phyloP scores from a whole-genome alignment of 2,888 invertebrate species.

The Coenonympha glycerion region DNA sequence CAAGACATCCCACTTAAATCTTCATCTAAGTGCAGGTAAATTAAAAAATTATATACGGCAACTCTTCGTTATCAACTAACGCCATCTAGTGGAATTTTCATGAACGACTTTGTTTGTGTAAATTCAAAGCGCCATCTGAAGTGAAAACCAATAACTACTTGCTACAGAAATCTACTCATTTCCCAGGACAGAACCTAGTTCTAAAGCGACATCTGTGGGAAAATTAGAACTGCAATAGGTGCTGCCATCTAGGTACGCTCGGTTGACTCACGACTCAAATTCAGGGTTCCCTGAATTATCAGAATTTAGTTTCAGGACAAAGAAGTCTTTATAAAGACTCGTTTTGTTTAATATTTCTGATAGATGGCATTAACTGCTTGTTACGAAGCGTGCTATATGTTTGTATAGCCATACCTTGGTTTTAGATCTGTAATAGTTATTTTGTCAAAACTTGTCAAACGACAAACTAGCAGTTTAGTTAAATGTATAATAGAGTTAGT shows the following conservation, averaged over 20 bases:
- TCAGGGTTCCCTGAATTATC: neutral
- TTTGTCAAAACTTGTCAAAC: no score
- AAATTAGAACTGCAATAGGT: neutral
- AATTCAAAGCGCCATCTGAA: neutral
- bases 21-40: no score
- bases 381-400: no score
- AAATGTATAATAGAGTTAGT: no score
- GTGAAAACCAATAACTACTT: neutral
- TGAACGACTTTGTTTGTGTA: neutral
- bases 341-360: neutral
- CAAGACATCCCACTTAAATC: no score
- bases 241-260: neutral
- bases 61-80: neutral
- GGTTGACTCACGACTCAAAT: neutral
- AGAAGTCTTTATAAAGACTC: neutral
- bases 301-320: neutral
- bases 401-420: no score
- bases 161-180: neutral
- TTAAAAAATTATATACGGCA: no score
- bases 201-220: constrained; percentile 1
- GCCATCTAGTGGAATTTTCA: neutral
- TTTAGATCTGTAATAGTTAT: no score
- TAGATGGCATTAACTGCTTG: neutral
- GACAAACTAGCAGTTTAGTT: no score
- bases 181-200: neutral